A percentile compares a stretch with the other conserved stretches of the same genome.
phyloP scores from a whole-genome alignment of 2,888 invertebrate genomes.

The Euplexia lucipara region DNA sequence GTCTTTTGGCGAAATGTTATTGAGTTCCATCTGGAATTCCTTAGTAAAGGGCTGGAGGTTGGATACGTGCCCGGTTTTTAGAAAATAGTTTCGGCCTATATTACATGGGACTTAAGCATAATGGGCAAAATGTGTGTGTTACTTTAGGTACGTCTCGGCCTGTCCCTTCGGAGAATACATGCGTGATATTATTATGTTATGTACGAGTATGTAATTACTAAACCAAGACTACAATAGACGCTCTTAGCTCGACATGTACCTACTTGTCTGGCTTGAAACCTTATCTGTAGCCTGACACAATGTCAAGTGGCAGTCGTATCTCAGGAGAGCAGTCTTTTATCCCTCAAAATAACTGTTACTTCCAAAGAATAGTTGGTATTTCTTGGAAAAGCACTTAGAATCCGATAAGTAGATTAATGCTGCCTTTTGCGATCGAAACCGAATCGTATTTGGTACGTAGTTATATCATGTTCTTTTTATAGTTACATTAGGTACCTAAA shows the following conservation, averaged over 20 bases:
- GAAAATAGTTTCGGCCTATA: too few relatives aligned
- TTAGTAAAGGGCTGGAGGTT: too few relatives aligned
- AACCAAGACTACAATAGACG: constrained; percentile 18
- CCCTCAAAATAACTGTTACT: constrained; percentile 25
- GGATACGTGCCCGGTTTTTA: too few relatives aligned
- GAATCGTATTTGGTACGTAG: neutral
- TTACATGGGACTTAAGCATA: too few relatives aligned
- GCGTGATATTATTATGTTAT: too few relatives aligned
- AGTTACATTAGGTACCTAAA: neutral
- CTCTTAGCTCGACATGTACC: constrained; percentile 20
- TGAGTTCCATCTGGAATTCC: too few relatives aligned
- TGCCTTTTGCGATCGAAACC: neutral
- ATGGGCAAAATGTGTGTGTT: too few relatives aligned
- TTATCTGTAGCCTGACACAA: constrained; percentile 29
- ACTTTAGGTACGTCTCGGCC: too few relatives aligned
- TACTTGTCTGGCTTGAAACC: constrained; percentile 23
- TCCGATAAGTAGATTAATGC: neutral
- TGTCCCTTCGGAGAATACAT: too few relatives aligned
- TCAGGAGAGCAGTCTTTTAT: constrained; percentile 22
- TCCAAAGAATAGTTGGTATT: neutral
- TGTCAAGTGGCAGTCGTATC: constrained; percentile 28
- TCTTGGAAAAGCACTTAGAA: constrained; percentile 5
- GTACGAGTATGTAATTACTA: too few relatives aligned
- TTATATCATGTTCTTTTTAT: neutral
- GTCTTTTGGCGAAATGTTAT: too few relatives aligned